These are phyloP conservation scores for Zaprionus tsacasi DNA, from an alignment of 1,140 invertebrate species.

Conservation along the genomic window DNA sequence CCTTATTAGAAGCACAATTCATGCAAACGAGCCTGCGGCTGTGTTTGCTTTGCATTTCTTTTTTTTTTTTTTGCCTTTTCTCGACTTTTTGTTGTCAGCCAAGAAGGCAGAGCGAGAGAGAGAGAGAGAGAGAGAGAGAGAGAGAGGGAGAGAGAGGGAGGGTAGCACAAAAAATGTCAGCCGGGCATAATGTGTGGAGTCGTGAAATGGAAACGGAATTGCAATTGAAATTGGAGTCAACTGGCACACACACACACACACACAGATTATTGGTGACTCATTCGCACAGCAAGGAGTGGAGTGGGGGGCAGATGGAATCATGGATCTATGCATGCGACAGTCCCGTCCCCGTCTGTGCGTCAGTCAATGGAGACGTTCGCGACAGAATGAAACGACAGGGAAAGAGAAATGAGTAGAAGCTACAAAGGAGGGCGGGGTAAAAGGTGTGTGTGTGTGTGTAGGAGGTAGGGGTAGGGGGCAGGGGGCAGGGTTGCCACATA, in stretches of 20 bases:
- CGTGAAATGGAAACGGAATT: slow-evolving; percentile 28
- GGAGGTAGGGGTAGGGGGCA: too few species aligned
- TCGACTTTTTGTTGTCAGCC: not conserved
- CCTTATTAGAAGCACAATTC: slow-evolving; percentile 44
- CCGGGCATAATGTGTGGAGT: slow-evolving; percentile 21
- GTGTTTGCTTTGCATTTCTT: slow-evolving; percentile 42
- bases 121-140: not conserved
- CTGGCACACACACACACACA: slow-evolving; percentile 35
- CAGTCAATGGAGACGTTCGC: slow-evolving; percentile 64
- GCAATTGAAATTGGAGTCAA: slow-evolving; percentile 61
- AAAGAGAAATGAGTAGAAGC: not conserved
- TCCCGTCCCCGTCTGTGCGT: slow-evolving; percentile 31
- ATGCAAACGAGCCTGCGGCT: slow-evolving; percentile 43
- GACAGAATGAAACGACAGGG: slow-evolving; percentile 43
- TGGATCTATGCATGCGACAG: slow-evolving; percentile 46
- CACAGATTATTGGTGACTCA: slow-evolving; percentile 59
- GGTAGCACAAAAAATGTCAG: slow-evolving; percentile 18
- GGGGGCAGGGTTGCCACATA: not conserved
- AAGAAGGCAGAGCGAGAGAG: not conserved
- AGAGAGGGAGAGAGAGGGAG: not conserved
- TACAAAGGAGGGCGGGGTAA: too few species aligned
- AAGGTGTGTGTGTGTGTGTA: not conserved
- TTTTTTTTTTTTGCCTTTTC: not conserved
- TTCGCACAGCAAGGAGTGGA: slow-evolving; percentile 29
- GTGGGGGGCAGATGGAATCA: slow-evolving; percentile 18